Evolutionary conservation across 2,113 vertebrate genomes (phyloP).

Genomic region (Phalacrocorax aristotelis): DNA sequence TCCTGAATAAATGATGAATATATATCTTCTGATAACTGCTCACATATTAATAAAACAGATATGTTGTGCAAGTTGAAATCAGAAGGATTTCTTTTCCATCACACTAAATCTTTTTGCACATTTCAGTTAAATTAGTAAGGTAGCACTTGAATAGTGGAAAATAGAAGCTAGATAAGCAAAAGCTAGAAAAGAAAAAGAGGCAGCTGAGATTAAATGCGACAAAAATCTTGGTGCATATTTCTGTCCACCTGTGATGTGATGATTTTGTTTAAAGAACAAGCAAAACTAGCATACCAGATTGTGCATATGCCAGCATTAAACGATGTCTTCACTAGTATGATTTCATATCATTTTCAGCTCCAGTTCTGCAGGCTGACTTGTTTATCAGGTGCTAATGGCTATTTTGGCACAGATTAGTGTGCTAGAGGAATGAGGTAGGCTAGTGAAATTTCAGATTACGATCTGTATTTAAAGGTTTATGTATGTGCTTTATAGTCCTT

Average conservation of each 20-base stretch:
- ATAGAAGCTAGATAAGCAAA: neutral
- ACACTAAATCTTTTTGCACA: neutral
- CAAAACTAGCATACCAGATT: neutral
- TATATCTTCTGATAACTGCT: neutral
- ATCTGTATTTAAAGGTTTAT: neutral
- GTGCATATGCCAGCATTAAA: neutral
- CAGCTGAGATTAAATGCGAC: neutral
- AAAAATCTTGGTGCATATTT: neutral
- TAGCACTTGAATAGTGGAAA: neutral
- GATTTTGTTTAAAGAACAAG: neutral
- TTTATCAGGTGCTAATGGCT: neutral
- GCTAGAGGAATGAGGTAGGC: neutral
- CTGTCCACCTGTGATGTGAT: neutral
- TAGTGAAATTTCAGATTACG: neutral
- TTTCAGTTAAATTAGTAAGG: neutral
- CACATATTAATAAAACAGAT: neutral
- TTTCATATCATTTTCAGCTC: neutral
- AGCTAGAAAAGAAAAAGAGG: neutral
- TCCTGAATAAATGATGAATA: neutral
- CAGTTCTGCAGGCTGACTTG: neutral
- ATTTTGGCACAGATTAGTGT: neutral
- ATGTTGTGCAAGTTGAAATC: neutral
- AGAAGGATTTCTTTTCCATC: neutral
- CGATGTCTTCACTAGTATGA: neutral
- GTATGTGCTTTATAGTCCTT: neutral